phyloP scores from a whole-genome alignment of 2,888 invertebrate genomes.

The Athalia cordata region DNA sequence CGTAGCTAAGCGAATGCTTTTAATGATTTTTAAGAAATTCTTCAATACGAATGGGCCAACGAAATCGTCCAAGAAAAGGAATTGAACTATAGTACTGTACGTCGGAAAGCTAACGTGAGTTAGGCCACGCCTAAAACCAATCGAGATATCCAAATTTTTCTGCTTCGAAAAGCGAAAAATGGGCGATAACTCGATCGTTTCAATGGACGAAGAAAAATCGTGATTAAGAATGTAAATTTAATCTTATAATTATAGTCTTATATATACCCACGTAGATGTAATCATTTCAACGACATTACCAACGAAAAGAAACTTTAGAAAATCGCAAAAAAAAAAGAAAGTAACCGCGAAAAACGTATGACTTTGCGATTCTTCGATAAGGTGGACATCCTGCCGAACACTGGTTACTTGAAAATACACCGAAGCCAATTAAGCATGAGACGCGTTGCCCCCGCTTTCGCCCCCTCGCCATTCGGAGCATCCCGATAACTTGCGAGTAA shows the following conservation, averaged over 20 bases:
- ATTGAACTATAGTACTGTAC: neutral
- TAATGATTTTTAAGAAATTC: neutral
- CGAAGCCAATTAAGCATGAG: conserved; percentile 35
- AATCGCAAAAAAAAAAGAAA: conserved; percentile 22
- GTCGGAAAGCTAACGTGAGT: neutral
- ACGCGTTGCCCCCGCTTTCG: conserved; percentile 9
- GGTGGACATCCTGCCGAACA: conserved; percentile 28
- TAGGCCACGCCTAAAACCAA: too few relatives aligned
- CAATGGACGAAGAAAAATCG: neutral
- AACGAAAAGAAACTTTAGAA: neutral
- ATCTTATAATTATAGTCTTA: neutral
- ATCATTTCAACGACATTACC: neutral
- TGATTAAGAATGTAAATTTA: neutral
- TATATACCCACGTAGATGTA: neutral
- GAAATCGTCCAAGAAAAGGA: neutral
- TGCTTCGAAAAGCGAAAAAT: too few relatives aligned
- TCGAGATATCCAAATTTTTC: neutral
- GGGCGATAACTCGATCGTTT: too few relatives aligned
- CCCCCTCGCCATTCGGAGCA: neutral
- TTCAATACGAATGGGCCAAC: neutral
- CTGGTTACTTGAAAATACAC: conserved; percentile 41
- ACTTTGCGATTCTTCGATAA: conserved; percentile 36
- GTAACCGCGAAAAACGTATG: conserved; percentile 21
- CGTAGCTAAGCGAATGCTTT: conserved; percentile 5
- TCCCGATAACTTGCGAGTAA: neutral